Base-by-base conservation (phyloP, 2,797 vertebrate genomes). In the Lacerta bilineata region DNA sequence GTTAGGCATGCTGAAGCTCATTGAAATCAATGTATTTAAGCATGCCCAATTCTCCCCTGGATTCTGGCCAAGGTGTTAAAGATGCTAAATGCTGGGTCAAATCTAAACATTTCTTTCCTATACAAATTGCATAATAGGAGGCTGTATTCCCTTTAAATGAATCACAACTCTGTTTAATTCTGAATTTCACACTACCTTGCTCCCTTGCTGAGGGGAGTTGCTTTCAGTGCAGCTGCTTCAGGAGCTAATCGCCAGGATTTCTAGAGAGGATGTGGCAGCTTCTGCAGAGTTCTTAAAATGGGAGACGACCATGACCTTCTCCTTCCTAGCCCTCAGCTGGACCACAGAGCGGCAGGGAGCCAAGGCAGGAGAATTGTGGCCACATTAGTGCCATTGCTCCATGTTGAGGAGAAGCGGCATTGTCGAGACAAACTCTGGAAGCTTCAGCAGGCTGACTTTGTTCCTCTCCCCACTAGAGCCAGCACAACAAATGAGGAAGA, bases 101-200 rank as follows among this genome's bases (percentile, higher is more conserved):
- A 93, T 93, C 95, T 94, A 96, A 88, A 90, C 91, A 90, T 93
- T 94, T 69, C 79, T 87, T 92, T 93, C 85, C 87, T 89, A 74
- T 93, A 71, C 59, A 66, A 88, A 72, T 95, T 83, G 82, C 8
- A 27, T 87, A 74, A 93, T 84, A 43, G 83, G 79, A 81, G 7
- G 33, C 78, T 82, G n/a, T 90, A 36, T 94, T 93, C 50, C 94
- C 92, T 93, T 90, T 87, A 93, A 94, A 61, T 94, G 87, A 91
- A 87, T 59, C 80, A 29, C 10, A 36, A 74, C n/a, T 50, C 36
- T 72, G 36, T 61, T 88, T 71, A 74, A 89, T 80, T 68, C 69
- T 80, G n/a, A 74, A 89, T 46, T 64, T 27, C 7, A 43, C 59
- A 61, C 39, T 85, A 17, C 23, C n/a, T 80, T 39, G 3, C 8